Base-by-base conservation (phyloP, 1,140 invertebrate species). In the Amphibalanus amphitrite region DNA sequence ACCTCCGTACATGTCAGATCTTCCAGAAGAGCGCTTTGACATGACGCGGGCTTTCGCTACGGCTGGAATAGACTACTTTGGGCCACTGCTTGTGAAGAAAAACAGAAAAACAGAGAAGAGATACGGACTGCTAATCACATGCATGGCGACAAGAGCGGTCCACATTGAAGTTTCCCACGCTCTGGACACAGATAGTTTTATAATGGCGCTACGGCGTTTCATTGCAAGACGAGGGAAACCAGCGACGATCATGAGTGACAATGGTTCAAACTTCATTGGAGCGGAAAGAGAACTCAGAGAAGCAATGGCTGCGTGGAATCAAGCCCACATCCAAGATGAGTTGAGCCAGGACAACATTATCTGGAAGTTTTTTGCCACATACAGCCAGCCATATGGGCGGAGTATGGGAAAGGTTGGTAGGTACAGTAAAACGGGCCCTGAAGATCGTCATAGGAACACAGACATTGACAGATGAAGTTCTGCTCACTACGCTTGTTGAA, bases 141-240 rank as follows among this genome's bases (percentile, higher is more conserved):
- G 69, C 15, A 25, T 69, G 15, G 69, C 59, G 26, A 69, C 33
- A 26, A 33, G 69, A 40, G 69, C 69, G 6, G 28, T 69, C 6
- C 69, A 69, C 59, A 33, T 69, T 4, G 69, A 69, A 26, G 59
- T 26, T n/a, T 59, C 59, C 15, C 25, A 33, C 26, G 28, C 69
- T 3, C 33, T 69, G 69, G 28, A 69, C 26, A 69, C 69, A 15
- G 33, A 33, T n/a, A 40, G 33, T 26, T 69, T 69, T 69, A 69
- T 40, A 69, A 69, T 40, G 25, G 69, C 69, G 25, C 15, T 69
- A 10, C 1, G 28, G 25, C 10, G 69, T 40, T 69, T 69, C 59
- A 33, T 69, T 25, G 69, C 69, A 25, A 15, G 33, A 10, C n/a
- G 69, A 28, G 69, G 69, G 25, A 28, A 33, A 15, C 59, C 33